phyloP scores from a whole-genome alignment of 2,113 vertebrate genomes.

The Montifringilla adamsi region DNA sequence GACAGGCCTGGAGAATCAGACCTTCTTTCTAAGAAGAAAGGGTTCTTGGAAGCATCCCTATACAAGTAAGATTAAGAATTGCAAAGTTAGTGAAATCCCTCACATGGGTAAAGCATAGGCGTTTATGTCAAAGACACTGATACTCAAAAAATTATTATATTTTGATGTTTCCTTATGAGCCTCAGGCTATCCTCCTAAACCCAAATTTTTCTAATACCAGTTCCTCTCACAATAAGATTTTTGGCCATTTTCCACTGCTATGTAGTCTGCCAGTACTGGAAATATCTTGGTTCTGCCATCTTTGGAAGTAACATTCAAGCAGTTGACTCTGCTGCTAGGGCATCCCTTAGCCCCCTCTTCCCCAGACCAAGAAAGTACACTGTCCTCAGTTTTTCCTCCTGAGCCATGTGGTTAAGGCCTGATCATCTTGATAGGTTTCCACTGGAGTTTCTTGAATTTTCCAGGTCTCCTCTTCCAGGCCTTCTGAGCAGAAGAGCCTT shows the following conservation, averaged over 20 bases:
- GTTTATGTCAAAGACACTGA: background rate
- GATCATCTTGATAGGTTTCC: background rate
- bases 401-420: background rate
- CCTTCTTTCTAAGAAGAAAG: background rate
- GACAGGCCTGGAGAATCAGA: background rate
- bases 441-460: background rate
- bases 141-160: background rate
- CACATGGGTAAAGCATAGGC: rapidly evolving
- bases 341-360: background rate
- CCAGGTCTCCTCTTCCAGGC: background rate
- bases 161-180: background rate
- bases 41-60: background rate
- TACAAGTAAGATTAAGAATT: background rate
- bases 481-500: background rate
- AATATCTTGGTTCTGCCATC: background rate
- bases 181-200: background rate
- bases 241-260: background rate
- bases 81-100: background rate
- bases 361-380: background rate
- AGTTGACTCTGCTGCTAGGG: background rate
- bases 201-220: background rate
- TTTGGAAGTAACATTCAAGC: background rate
- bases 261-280: background rate
- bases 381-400: background rate
- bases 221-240: background rate